Percentiles rank a stretch among this genome's conserved stretches.
phyloP scores from a whole-genome alignment of 2,113 vertebrate genomes.

The Ceyx melanurus region DNA sequence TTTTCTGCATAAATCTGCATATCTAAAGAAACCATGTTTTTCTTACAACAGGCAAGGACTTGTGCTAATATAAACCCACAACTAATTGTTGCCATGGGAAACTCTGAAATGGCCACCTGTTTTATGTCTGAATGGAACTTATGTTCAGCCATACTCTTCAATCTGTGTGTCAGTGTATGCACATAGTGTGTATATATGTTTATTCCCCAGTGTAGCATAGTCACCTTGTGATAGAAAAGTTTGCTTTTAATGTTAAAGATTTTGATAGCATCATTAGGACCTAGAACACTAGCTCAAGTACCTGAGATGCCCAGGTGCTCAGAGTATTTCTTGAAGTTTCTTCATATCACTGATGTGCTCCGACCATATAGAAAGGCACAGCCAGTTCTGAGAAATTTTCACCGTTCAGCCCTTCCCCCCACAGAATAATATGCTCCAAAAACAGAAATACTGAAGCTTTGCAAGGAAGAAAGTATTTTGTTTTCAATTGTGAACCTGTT shows the following conservation, averaged over 20 bases:
- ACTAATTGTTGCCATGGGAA: conserved; percentile 33
- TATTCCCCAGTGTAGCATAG: neutral
- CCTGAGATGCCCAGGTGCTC: neutral
- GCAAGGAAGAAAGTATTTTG: neutral
- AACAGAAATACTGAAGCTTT: neutral
- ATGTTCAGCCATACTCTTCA: neutral
- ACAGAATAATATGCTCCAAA: neutral
- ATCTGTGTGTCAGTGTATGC: neutral
- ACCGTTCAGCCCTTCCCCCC: neutral
- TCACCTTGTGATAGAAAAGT: neutral
- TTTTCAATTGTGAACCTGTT: neutral
- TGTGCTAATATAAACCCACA: neutral
- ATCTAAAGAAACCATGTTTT: neutral
- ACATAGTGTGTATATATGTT: neutral
- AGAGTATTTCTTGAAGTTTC: neutral
- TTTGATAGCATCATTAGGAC: neutral
- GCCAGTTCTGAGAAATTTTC: neutral
- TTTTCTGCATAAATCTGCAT: neutral
- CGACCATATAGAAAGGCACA: neutral
- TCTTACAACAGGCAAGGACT: conserved; percentile 6
- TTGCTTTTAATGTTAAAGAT: neutral
- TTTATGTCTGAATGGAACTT: conserved; percentile 16
- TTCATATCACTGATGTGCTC: neutral
- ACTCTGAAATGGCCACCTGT: neutral
- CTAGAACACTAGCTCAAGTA: neutral